phyloP scores from a whole-genome alignment of 2,797 vertebrate genomes.

The Sebastes steindachneri region DNA sequence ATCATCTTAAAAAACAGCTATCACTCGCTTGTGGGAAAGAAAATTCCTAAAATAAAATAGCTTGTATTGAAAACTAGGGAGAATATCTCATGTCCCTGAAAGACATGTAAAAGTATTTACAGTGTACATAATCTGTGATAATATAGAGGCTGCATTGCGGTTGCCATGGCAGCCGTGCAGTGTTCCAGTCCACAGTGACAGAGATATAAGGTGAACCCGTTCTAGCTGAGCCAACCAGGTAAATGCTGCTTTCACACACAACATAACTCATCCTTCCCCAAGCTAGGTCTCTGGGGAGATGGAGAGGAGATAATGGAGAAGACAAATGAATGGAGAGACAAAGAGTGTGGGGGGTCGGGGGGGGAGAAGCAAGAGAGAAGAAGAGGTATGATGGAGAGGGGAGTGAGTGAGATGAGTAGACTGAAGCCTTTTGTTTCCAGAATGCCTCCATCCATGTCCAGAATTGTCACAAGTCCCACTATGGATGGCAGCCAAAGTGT shows the following conservation, averaged over 20 bases:
- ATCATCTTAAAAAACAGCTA: neutral
- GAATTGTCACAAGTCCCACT: slow-evolving; percentile 31
- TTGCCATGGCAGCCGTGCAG: slow-evolving; percentile 48
- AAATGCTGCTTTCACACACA: slow-evolving; percentile 74
- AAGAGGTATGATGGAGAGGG: slow-evolving; percentile 19
- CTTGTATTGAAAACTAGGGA: neutral
- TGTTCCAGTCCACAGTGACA: slow-evolving; percentile 46
- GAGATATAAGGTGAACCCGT: slow-evolving; percentile 61
- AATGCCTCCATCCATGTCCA: slow-evolving; percentile 58
- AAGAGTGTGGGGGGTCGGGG: neutral
- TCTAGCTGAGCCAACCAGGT: slow-evolving; percentile 70
- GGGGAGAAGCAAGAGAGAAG: neutral
- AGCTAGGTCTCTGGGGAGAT: slow-evolving; percentile 55
- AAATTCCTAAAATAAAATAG: neutral
- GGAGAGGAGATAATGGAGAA: slow-evolving; percentile 66
- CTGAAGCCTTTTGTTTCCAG: slow-evolving; percentile 56
- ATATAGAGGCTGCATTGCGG: slow-evolving; percentile 21
- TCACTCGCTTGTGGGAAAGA: neutral
- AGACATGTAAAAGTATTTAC: neutral
- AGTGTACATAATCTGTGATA: slow-evolving; percentile 10
- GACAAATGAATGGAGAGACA: slow-evolving; percentile 57
- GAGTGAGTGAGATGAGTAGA: slow-evolving; percentile 47
- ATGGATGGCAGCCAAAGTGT: slow-evolving; percentile 49
- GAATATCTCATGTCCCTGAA: neutral
- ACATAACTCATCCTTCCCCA: slow-evolving; percentile 69